phyloP scores from a whole-genome alignment of 2,888 invertebrate species.

The Chironomus tentans region DNA sequence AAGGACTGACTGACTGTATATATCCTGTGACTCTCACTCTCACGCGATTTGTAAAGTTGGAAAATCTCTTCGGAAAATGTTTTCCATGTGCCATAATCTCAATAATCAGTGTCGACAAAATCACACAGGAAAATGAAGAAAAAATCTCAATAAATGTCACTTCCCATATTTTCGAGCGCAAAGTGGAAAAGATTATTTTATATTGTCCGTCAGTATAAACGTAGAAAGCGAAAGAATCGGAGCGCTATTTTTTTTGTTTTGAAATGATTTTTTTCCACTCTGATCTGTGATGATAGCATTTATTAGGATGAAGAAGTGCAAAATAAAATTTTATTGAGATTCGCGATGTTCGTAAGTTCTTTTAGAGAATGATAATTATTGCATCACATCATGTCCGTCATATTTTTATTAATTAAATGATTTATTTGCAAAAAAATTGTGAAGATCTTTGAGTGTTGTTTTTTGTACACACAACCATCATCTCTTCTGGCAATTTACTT shows the following conservation, averaged over 20 bases:
- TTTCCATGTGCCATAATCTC: constrained; percentile 15
- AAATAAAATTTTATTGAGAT: constrained; percentile 14
- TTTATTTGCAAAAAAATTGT: no score
- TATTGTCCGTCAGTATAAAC: constrained; percentile 11
- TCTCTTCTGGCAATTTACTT: no score
- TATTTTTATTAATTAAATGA: no score
- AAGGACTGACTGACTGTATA: no score
- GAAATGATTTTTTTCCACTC: constrained; percentile 14
- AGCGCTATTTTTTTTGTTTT: constrained; percentile 17
- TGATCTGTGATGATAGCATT: constrained; percentile 25
- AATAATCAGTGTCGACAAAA: background rate
- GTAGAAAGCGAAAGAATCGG: constrained; percentile 19
- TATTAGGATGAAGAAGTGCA: constrained; percentile 19
- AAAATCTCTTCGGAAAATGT: background rate
- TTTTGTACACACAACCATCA: no score
- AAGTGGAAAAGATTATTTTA: constrained; percentile 14
- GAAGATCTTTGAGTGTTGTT: no score
- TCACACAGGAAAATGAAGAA: background rate
- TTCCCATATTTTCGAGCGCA: background rate
- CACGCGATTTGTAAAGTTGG: background rate
- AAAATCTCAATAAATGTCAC: constrained; percentile 6
- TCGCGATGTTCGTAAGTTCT: background rate
- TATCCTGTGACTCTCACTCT: background rate
- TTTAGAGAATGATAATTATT: background rate
- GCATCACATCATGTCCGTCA: background rate